A percentile compares a stretch with the other conserved stretches of the same genome.
Evolutionary conservation across 2,797 vertebrate species (phyloP).

Genomic region (Tapirus indicus): DNA sequence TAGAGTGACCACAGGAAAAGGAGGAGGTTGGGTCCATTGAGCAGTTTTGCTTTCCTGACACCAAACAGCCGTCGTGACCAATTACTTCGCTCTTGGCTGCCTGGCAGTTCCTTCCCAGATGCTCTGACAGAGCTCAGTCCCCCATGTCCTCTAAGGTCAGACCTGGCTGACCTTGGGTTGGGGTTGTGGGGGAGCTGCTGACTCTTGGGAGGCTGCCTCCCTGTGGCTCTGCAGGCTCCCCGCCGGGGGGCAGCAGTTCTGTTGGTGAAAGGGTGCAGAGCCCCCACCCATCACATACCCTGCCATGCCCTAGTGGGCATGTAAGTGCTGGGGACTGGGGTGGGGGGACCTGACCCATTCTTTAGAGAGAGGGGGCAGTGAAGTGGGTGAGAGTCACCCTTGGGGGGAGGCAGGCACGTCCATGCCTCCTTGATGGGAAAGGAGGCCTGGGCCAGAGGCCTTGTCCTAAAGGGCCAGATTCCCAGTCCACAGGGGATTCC

Average conservation of each 20-base stretch:
- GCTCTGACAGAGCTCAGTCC: neutral
- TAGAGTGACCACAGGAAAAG: neutral
- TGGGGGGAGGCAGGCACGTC: neutral
- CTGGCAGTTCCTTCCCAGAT: neutral
- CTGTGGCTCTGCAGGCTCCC: neutral
- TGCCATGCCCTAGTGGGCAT: neutral
- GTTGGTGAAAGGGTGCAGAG: neutral
- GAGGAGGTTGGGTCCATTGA: neutral
- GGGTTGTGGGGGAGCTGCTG: neutral
- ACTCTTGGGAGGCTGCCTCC: neutral
- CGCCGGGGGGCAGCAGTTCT: neutral
- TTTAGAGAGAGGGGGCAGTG: neutral
- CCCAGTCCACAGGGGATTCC: neutral
- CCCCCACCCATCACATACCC: too few species aligned
- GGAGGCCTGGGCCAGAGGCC: neutral
- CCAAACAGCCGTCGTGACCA: neutral
- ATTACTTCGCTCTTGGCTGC: neutral
- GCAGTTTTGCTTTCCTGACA: neutral
- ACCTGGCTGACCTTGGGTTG: neutral
- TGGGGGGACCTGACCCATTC: neutral
- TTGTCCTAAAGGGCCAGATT: neutral
- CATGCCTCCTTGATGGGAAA: neutral
- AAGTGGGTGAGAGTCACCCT: neutral
- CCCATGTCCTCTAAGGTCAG: neutral
- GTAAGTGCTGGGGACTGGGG: neutral